Percentiles rank a stretch among this genome's conserved stretches.
Conservation (phyloP, 2,888 invertebrate genomes). For the Hetaerina titia region DNA sequence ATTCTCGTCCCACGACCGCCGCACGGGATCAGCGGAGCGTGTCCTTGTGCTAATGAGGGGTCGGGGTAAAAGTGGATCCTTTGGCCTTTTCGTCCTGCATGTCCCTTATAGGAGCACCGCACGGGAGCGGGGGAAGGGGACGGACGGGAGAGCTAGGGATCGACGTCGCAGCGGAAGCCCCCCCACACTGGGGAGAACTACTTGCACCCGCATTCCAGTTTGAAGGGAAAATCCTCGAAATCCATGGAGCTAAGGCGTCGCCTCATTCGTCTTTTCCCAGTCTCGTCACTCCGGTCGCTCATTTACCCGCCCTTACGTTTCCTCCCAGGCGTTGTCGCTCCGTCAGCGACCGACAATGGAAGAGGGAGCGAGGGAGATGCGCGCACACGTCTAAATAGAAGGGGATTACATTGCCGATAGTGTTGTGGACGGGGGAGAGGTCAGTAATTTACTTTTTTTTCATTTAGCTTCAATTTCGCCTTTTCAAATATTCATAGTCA, state of each 20-base stretch:
- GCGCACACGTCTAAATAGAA: not conserved
- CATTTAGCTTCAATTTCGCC: constrained; percentile 22
- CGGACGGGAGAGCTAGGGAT: not conserved
- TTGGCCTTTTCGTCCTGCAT: constrained; percentile 33
- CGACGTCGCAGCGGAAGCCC: not conserved
- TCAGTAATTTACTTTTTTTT: constrained; percentile 23
- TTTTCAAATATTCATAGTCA: constrained; percentile 50
- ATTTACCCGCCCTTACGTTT: not conserved
- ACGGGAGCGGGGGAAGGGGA: not conserved
- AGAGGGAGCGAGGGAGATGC: not conserved
- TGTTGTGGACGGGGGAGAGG: not conserved
- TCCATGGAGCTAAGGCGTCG: not conserved
- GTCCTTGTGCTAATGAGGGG: constrained; percentile 60
- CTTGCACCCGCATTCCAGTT: not conserved
- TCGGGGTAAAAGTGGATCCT: constrained; percentile 9
- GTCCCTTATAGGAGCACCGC: not conserved
- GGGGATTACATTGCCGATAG: constrained; percentile 34
- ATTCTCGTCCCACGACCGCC: constrained; percentile 32
- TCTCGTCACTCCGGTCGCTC: not conserved
- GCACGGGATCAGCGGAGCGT: constrained; percentile 57
- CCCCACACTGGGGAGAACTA: not conserved
- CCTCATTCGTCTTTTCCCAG: not conserved
- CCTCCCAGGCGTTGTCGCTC: constrained; percentile 31
- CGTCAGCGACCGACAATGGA: constrained; percentile 47
- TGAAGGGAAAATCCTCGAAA: not conserved